These are phyloP conservation scores for Engystomops pustulosus DNA, from an alignment of 2,113 vertebrate species.

Conservation along the genomic window DNA sequence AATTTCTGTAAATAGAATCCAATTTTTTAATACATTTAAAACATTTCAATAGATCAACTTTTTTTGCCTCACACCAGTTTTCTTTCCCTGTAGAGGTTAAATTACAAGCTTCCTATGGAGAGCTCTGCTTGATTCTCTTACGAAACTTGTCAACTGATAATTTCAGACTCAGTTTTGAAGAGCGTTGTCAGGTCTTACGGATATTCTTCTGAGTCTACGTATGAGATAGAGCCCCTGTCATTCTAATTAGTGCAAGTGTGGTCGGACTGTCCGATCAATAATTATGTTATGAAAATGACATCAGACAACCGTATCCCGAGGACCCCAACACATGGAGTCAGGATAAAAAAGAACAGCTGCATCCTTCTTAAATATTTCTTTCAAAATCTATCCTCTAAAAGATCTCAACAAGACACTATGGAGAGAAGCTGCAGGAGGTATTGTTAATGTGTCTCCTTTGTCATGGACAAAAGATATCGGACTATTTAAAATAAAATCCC, in stretches of 20 bases:
- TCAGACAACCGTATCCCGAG: slow-evolving; percentile 35
- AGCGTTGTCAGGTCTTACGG: not conserved
- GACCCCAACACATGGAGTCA: not conserved
- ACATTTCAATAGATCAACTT: not conserved
- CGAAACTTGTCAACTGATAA: not conserved
- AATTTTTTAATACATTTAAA: not conserved
- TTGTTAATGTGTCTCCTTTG: slow-evolving; percentile 27
- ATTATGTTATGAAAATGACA: slow-evolving; percentile 20
- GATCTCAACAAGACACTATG: not conserved
- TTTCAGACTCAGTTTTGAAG: not conserved
- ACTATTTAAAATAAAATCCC: slow-evolving; percentile 20
- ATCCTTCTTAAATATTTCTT: slow-evolving; percentile 5
- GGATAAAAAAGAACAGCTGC: not conserved
- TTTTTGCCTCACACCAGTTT: not conserved
- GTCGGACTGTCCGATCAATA: slow-evolving; percentile 19
- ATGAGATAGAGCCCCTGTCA: slow-evolving; percentile 11
- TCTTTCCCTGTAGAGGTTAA: not conserved
- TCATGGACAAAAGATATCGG: slow-evolving; percentile 5
- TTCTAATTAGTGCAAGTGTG: slow-evolving; percentile 3
- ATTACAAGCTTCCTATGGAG: slow-evolving; percentile 9
- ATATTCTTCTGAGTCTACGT: not conserved
- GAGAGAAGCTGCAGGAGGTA: slow-evolving; percentile 20
- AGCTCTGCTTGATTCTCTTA: not conserved
- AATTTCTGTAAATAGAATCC: too few species aligned
- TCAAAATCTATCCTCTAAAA: slow-evolving; percentile 16